Percentiles rank a stretch among this genome's conserved stretches.
Evolutionary conservation across 2,797 vertebrate genomes (phyloP).

Genomic region (Betta splendens): DNA sequence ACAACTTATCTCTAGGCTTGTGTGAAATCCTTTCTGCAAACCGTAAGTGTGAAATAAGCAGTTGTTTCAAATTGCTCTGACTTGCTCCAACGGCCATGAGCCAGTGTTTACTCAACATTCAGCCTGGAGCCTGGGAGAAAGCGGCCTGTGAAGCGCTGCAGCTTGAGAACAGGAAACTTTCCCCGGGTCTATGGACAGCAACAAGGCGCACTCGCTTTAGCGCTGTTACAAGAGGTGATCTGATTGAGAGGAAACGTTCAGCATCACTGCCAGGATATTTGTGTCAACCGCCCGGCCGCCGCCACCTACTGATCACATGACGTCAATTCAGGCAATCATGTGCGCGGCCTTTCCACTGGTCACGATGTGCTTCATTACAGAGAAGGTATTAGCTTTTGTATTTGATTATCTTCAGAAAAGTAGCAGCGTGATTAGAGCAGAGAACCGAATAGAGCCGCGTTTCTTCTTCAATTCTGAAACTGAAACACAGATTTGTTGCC

Average conservation of each 20-base stretch:
- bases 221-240: background rate
- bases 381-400: conserved; percentile 1
- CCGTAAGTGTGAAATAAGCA: too few relatives aligned
- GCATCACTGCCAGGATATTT: background rate
- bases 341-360: conserved; percentile 36
- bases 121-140: background rate
- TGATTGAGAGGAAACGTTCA: background rate
- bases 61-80: background rate
- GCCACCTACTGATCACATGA: conserved; percentile 55
- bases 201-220: background rate
- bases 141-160: too few relatives aligned
- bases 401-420: conserved; percentile 28
- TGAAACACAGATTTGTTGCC: background rate
- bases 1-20: too few relatives aligned
- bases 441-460: background rate
- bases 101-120: background rate
- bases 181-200: background rate
- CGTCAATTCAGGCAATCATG: conserved; percentile 53
- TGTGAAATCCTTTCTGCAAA: too few relatives aligned
- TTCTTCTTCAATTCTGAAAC: background rate
- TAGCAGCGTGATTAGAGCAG: conserved; percentile 3
- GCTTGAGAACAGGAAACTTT: background rate
- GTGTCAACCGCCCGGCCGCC: background rate
- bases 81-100: background rate
- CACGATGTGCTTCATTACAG: conserved; percentile 61